Evolutionary conservation across 1,140 invertebrate genomes (phyloP), one percentile per base, ranked within the genome.

Genomic region (Idris sp.): DNA sequence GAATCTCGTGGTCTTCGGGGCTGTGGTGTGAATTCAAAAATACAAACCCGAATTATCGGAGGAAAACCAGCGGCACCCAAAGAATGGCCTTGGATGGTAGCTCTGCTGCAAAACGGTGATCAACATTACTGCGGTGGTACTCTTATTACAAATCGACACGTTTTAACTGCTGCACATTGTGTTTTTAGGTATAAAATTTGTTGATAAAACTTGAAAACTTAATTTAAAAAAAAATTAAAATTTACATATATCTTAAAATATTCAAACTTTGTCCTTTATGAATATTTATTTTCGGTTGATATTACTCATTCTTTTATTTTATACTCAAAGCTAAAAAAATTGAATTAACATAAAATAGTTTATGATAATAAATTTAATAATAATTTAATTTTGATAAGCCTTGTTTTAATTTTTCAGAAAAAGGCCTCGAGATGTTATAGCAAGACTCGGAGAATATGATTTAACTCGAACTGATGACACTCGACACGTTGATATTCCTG

Each of bases 41-140:
- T 71, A 84, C 88, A 28, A 88, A 84, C 65, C 74, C 85, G 89
- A 43, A 88, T 93, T 14, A 87, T 90, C 1, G 92, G 92, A 3
- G 91, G 92, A 0, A 79, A 87, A 36, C 90, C 90, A 0, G 91
- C 92, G 0, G 90, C 91, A 77, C 90, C 91, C 0, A 89, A 91
- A 46, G 92, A 93, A 75, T 95, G 93, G 93, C 94, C 94, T 0
- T 96, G 94, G 94, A 93, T 95, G 90, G 94, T 90, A 0, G 92
- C 92, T 1, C 77, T 94, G 15, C 88, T 93, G 1, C 88, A 89
- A 0, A 79, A 88, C 33, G 80, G 89, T 11, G 76, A 77, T 40
- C 15, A 79, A 76, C 92, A 90, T 56, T 94, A 91, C 85, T 96
- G 94, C 77, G 94, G 94, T 0, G 95, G 93, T 1, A 91, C 90